A percentile compares a stretch with the other conserved stretches of the same genome.
Conservation (phyloP, 2,888 invertebrate genomes). For the Coelinius sp. region DNA sequence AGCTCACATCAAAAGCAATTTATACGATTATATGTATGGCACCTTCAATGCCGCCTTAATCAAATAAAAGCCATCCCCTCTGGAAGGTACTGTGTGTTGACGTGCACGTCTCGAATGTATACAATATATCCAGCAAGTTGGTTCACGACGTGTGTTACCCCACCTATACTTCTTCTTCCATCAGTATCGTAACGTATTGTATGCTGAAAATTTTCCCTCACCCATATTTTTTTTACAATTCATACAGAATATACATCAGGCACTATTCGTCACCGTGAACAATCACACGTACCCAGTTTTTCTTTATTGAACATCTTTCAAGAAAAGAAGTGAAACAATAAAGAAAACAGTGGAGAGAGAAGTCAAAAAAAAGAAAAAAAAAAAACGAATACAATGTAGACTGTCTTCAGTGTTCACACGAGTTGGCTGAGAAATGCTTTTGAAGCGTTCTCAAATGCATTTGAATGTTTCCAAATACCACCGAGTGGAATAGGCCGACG, state of each 20-base stretch:
- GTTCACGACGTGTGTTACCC: conserved; percentile 26
- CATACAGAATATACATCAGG: conserved; percentile 30
- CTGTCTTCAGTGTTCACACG: conserved; percentile 36
- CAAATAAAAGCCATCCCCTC: conserved; percentile 55
- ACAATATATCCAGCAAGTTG: background rate
- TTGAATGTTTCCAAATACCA: conserved; percentile 63
- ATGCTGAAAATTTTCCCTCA: conserved; percentile 47
- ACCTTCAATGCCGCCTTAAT: conserved; percentile 63
- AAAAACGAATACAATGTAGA: conserved; percentile 13
- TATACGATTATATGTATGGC: conserved; percentile 64
- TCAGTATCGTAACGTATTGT: conserved; percentile 17
- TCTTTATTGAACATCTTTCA: too few relatives aligned
- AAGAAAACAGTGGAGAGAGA: background rate
- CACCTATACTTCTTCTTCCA: conserved; percentile 7
- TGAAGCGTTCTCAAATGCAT: conserved; percentile 37
- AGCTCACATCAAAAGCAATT: conserved; percentile 64
- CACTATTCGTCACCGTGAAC: conserved; percentile 28
- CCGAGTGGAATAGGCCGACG: conserved; percentile 58
- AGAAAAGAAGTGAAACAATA: background rate
- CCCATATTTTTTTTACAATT: conserved; percentile 45
- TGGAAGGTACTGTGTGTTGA: conserved; percentile 34
- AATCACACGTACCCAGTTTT: conserved; percentile 16
- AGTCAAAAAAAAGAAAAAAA: background rate
- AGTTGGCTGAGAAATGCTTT: conserved; percentile 45
- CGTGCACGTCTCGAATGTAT: conserved; percentile 38